Evolutionary conservation across 1,140 invertebrate genomes (phyloP).

Genomic region (Diorhabda sublineata): DNA sequence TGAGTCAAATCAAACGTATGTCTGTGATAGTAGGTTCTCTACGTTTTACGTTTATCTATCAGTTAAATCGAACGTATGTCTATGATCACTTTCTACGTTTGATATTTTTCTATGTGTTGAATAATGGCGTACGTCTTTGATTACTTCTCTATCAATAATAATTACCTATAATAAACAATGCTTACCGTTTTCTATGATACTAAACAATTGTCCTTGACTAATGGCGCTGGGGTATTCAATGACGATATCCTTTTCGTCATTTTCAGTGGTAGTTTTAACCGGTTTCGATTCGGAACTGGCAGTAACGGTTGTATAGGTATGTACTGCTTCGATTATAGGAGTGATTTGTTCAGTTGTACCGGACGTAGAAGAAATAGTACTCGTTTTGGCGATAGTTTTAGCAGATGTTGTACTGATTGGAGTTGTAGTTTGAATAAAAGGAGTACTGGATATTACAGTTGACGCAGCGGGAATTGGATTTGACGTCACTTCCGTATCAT

Average conservation of each 20-base stretch:
- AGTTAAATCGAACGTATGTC: too few relatives aligned
- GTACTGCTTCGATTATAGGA: constrained; percentile 8
- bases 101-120: too few relatives aligned
- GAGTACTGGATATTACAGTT: neutral
- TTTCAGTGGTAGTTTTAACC: neutral
- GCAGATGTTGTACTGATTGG: constrained; percentile 10
- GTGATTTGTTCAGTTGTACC: constrained; percentile 6
- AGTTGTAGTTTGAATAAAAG: neutral
- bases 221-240: constrained; percentile 43
- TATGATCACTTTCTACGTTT: too few relatives aligned
- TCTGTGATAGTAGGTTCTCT: too few relatives aligned
- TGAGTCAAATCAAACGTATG: too few relatives aligned
- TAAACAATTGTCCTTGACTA: constrained; percentile 46
- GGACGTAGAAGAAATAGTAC: neutral
- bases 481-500: constrained; percentile 23
- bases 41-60: too few relatives aligned
- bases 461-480: constrained; percentile 9
- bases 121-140: too few relatives aligned
- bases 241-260: constrained; percentile 14
- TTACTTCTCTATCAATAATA: too few relatives aligned
- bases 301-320: constrained; percentile 8
- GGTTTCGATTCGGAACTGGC: neutral
- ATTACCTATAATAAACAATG: too few relatives aligned
- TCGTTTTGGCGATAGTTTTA: neutral
- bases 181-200: constrained; percentile 45